Conservation (phyloP, 2,113 vertebrate genomes). For the Amblyopsis rosae region DNA sequence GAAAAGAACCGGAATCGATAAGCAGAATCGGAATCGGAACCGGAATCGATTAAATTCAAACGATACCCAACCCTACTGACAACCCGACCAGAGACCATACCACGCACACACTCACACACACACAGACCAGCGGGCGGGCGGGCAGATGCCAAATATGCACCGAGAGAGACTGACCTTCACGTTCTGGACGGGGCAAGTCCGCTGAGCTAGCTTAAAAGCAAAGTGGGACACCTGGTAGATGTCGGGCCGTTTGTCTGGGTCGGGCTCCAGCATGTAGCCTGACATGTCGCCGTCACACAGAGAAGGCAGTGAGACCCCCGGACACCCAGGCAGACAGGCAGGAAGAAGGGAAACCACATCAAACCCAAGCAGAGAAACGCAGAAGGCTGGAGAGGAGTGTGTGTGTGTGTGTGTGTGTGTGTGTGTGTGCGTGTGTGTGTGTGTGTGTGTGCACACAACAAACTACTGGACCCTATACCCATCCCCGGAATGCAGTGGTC, state of each 20-base stretch:
- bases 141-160: constrained; percentile 8
- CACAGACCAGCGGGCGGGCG: constrained; percentile 8
- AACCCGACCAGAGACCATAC: constrained; percentile 3
- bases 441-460: no score
- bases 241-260: constrained; percentile 95
- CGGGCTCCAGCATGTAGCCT: constrained; percentile 98
- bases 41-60: no score
- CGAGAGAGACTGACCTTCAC: constrained; percentile 80
- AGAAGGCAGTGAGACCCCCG: constrained; percentile 4
- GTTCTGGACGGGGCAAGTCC: constrained; percentile 93
- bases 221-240: constrained; percentile 97
- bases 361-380: not conserved
- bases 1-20: no score
- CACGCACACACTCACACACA: not conserved
- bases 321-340: not conserved
- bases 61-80: no score
- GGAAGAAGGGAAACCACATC: not conserved
- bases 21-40: no score
- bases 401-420: no score
- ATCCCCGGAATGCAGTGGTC: no score
- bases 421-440: no score
- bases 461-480: no score
- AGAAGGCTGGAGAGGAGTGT: not conserved
- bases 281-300: constrained; percentile 18
- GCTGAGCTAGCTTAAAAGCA: constrained; percentile 90